These are phyloP conservation scores for Nemotelus nigrinus DNA, from an alignment of 2,888 invertebrate genomes.

Conservation along the genomic window DNA sequence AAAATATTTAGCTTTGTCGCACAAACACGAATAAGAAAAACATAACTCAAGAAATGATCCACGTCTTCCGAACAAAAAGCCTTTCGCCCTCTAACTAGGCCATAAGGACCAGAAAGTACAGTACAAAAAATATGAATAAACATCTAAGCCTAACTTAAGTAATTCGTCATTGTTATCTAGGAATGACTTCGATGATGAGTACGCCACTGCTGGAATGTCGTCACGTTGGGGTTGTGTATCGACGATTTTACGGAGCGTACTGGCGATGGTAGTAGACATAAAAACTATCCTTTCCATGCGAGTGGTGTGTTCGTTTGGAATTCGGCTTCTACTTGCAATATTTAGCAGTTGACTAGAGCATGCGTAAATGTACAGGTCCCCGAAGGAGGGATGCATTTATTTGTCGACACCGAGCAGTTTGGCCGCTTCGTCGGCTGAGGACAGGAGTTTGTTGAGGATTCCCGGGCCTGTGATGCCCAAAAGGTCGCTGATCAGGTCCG, in stretches of 20 bases:
- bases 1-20: no score
- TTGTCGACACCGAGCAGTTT: conserved; percentile 86
- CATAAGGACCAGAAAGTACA: neutral
- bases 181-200: no score
- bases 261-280: no score
- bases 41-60: neutral
- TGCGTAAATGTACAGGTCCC: neutral
- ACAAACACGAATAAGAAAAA: neutral
- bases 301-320: neutral
- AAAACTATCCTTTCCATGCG: neutral
- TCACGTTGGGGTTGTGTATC: no score
- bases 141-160: neutral
- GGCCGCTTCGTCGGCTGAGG: conserved; percentile 86
- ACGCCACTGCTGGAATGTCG: no score
- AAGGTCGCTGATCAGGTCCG: conserved; percentile 88
- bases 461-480: conserved; percentile 87
- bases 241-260: no score
- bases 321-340: neutral
- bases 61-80: neutral
- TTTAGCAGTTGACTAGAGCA: conserved; percentile 38
- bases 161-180: neutral
- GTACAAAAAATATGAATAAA: neutral
- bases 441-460: conserved; percentile 84
- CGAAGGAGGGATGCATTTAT: conserved; percentile 53
- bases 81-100: neutral